Percentiles rank a stretch among this genome's conserved stretches.
These are phyloP conservation scores for Parnassius glacialis DNA, from an alignment of 2,888 invertebrate genomes.

Conservation along the genomic window DNA sequence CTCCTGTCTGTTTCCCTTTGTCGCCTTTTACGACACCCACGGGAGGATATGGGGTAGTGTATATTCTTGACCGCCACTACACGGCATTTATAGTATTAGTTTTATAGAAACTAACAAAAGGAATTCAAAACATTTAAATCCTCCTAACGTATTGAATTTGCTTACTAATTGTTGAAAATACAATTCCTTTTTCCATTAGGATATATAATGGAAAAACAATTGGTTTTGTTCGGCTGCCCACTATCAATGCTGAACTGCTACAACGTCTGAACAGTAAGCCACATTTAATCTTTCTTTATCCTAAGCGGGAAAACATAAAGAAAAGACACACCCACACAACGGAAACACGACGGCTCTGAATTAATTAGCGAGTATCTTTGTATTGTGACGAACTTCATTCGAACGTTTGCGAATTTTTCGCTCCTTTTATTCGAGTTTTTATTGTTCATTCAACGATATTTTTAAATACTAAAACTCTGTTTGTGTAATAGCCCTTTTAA, in stretches of 20 bases:
- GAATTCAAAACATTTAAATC: too few species aligned
- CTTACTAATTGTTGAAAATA: too few species aligned
- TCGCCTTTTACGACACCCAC: too few species aligned
- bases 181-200: too few species aligned
- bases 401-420: conserved; percentile 37
- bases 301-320: conserved; percentile 60
- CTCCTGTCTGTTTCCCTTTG: too few species aligned
- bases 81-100: too few species aligned
- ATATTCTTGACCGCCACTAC: too few species aligned
- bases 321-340: conserved; percentile 62
- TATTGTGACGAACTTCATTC: conserved; percentile 54
- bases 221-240: conserved; percentile 36
- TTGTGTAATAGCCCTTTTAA: conserved; percentile 24
- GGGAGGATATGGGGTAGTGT: too few species aligned
- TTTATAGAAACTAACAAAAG: too few species aligned
- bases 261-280: conserved; percentile 59
- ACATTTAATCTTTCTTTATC: conserved; percentile 71
- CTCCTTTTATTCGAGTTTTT: conserved; percentile 11
- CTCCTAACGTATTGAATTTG: too few species aligned
- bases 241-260: conserved; percentile 47
- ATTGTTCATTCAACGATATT: conserved; percentile 23
- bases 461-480: conserved; percentile 26
- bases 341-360: conserved; percentile 63
- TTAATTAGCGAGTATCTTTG: conserved; percentile 68
- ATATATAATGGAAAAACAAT: too few species aligned